Base-by-base conservation (phyloP, 1,140 invertebrate genomes). In the Cotesia glomerata region DNA sequence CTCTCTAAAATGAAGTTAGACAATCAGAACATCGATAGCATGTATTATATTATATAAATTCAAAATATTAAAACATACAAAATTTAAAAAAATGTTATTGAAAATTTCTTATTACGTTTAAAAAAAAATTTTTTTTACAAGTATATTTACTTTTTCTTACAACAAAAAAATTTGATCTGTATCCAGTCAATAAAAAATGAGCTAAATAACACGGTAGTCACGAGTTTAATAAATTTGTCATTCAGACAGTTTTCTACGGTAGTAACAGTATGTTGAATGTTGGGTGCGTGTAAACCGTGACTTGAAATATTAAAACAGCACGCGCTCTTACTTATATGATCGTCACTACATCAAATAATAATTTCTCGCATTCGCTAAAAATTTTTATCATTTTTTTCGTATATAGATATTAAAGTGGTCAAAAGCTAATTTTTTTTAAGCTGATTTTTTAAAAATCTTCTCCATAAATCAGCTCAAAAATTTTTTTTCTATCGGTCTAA, bases 231-330 rank as follows among this genome's bases (percentile, higher is more conserved):
- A 71, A 64, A 71, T 71, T 71, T 64, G 8, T 11, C 62, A 5
- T 71, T 54, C 35, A 34, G 61, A 54, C 61, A 54, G 39, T 63
- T 71, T 70, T 61, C 16, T 36, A 61, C 52, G 54, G 26, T 45
- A 45, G 11, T 45, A 45, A 45, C 39, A 11, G 11, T 32, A 49
- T 45, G 67, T 59, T 58, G 11, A 56, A 68, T 32, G 32, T 9
- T 16, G 34, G 52, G 8, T 26, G 35, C 26, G 36, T 69, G 67
- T 51, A 36, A 52, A 49, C 39, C 13, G 56, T 58, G 16, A 51
- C 39, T 52, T 68, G 56, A 61, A 69, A 61, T 69, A 69, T 69
- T 69, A 61, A 69, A 69, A 49, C 34, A 54, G 52, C 16, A 54
- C 9, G 36, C 13, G 3, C 11, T 5, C 26, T n/a, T 8, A n/a